Conservation (phyloP, 2,888 invertebrate genomes). For the Troides oblongomaculatus region DNA sequence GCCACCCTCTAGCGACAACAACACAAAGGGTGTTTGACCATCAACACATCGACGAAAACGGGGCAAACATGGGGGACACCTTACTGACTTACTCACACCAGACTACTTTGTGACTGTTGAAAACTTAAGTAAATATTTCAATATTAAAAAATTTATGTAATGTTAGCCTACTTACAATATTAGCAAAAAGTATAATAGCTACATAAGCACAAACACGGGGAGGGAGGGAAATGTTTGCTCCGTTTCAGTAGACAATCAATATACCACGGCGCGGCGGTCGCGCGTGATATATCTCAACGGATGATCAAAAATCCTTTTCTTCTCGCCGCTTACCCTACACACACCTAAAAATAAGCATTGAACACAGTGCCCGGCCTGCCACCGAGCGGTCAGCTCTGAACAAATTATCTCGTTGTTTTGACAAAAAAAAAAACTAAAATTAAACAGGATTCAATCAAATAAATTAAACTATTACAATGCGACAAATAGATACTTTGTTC, state of each 20-base stretch:
- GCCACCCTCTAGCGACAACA: slow-evolving; percentile 81
- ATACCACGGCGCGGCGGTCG: slow-evolving; percentile 62
- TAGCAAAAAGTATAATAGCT: too few relatives aligned
- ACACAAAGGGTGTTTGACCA: slow-evolving; percentile 89
- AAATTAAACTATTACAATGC: slow-evolving; percentile 3
- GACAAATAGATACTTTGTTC: slow-evolving; percentile 75
- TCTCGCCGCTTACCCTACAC: slow-evolving; percentile 68
- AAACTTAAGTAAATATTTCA: not conserved
- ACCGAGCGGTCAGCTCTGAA: slow-evolving; percentile 69
- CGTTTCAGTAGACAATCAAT: slow-evolving; percentile 70
- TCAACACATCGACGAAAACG: slow-evolving; percentile 75
- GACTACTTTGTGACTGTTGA: not conserved
- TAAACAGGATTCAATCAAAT: slow-evolving; percentile 35
- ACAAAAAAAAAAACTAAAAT: slow-evolving; percentile 35
- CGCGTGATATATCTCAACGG: slow-evolving; percentile 70
- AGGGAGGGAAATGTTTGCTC: slow-evolving; percentile 66
- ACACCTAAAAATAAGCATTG: slow-evolving; percentile 78
- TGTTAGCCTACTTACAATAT: not conserved
- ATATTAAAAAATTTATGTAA: not conserved
- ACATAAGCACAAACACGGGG: too few relatives aligned
- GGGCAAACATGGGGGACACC: slow-evolving; percentile 67
- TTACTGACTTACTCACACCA: slow-evolving; percentile 9
- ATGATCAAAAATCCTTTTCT: slow-evolving; percentile 87
- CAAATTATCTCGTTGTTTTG: slow-evolving; percentile 71
- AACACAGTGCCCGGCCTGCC: slow-evolving; percentile 59